Conservation (phyloP, 2,113 vertebrate species). For the Oplegnathus fasciatus region DNA sequence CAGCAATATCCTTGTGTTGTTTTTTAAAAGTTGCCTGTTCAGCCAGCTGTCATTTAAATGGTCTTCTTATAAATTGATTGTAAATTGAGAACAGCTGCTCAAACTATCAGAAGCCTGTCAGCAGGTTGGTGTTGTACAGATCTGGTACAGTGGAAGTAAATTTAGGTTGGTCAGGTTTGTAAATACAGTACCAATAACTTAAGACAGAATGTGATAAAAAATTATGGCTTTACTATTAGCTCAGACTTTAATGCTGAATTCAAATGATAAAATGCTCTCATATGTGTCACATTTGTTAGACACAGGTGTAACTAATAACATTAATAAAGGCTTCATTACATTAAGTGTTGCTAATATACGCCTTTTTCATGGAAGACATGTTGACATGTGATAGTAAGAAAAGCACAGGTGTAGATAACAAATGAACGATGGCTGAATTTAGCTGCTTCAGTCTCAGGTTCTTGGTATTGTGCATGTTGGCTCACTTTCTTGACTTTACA, state of each 20-base stretch:
- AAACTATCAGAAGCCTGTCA: neutral
- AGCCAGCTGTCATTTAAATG: neutral
- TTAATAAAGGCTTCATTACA: neutral
- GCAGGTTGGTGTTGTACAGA: neutral
- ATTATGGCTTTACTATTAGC: neutral
- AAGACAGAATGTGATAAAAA: neutral
- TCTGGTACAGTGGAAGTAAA: neutral
- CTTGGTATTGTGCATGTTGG: neutral
- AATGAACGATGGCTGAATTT: neutral
- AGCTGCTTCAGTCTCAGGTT: neutral
- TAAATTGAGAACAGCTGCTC: conserved; percentile 28
- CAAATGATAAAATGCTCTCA: neutral
- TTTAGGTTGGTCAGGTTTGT: neutral
- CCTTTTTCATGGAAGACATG: neutral
- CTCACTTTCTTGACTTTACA: neutral
- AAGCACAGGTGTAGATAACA: neutral
- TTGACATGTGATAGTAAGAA: neutral
- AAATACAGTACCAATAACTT: neutral
- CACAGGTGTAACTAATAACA: neutral
- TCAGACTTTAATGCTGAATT: neutral
- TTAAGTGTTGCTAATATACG: neutral
- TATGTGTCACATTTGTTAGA: neutral
- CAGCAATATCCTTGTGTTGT: neutral
- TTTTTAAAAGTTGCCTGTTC: neutral
- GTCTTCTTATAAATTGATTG: neutral